phyloP scores from a whole-genome alignment of 2,888 invertebrate species.

The Acleris holmiana region DNA sequence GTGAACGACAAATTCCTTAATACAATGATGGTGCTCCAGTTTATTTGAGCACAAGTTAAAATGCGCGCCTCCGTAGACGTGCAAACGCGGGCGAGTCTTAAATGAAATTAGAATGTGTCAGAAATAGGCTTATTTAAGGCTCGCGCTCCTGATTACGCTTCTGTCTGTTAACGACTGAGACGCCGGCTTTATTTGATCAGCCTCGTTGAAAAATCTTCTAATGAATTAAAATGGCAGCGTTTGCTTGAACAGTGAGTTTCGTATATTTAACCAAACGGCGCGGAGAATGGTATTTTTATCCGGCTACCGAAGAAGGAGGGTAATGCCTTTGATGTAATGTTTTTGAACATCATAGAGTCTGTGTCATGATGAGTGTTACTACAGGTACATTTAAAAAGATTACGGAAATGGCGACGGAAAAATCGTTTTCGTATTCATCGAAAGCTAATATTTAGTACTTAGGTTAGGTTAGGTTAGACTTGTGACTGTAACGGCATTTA shows the following conservation, averaged over 20 bases:
- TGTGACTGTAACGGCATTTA: no score
- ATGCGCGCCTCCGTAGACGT: constrained; percentile 39
- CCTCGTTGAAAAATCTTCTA: constrained; percentile 48
- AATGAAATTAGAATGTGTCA: constrained; percentile 55
- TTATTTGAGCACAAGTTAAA: constrained; percentile 49
- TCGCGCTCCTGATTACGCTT: constrained; percentile 53
- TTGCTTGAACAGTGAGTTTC: constrained; percentile 20
- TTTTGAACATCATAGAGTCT: no score
- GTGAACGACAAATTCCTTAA: constrained; percentile 42
- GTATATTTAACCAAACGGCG: not conserved
- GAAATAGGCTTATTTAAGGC: constrained; percentile 55
- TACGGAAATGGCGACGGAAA: no score
- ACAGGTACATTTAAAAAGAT: no score
- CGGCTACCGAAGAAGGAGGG: no score
- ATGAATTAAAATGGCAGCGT: constrained; percentile 54
- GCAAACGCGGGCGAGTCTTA: constrained; percentile 47
- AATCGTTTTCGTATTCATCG: no score
- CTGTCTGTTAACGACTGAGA: constrained; percentile 39
- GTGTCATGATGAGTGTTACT: no score
- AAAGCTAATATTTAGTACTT: no score
- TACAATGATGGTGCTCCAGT: constrained; percentile 42
- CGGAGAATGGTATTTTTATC: no score
- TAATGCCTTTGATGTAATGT: no score
- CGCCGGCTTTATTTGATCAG: constrained; percentile 33
- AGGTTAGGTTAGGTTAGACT: no score